phyloP scores from a whole-genome alignment of 2,113 vertebrate species.

The Perca flavescens region DNA sequence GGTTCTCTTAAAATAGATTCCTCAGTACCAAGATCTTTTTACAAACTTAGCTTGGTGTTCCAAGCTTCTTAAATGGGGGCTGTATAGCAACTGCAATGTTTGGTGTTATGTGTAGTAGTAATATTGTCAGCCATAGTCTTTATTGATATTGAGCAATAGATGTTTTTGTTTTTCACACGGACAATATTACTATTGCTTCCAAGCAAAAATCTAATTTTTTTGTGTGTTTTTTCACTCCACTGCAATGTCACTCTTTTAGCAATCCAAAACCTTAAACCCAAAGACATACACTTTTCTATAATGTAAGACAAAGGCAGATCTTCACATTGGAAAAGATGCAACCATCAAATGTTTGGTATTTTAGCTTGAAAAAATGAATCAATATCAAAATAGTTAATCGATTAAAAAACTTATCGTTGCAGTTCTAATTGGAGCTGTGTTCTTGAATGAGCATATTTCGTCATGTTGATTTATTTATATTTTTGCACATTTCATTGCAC shows the following conservation, averaged over 20 bases:
- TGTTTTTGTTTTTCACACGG: neutral
- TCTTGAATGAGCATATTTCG: neutral
- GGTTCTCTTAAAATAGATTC: slow-evolving; percentile 10
- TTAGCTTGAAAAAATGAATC: neutral
- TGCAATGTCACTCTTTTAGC: neutral
- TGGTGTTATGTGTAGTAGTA: neutral
- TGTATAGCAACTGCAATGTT: neutral
- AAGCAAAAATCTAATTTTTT: neutral
- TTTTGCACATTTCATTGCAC: neutral
- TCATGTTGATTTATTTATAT: neutral
- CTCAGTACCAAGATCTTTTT: slow-evolving; percentile 4
- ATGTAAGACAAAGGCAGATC: neutral
- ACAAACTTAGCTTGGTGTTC: neutral
- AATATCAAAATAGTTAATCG: too few species aligned
- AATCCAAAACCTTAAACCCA: too few species aligned
- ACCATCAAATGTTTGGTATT: neutral
- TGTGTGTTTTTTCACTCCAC: neutral
- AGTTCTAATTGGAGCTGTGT: neutral
- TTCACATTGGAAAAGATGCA: neutral
- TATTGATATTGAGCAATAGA: neutral
- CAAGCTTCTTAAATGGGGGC: neutral
- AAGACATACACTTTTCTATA: neutral
- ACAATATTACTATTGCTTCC: neutral
- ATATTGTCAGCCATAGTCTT: neutral
- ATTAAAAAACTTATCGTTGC: neutral